Evolutionary conservation across 2,888 invertebrate genomes (phyloP).

Genomic region (Selenia dentaria): DNA sequence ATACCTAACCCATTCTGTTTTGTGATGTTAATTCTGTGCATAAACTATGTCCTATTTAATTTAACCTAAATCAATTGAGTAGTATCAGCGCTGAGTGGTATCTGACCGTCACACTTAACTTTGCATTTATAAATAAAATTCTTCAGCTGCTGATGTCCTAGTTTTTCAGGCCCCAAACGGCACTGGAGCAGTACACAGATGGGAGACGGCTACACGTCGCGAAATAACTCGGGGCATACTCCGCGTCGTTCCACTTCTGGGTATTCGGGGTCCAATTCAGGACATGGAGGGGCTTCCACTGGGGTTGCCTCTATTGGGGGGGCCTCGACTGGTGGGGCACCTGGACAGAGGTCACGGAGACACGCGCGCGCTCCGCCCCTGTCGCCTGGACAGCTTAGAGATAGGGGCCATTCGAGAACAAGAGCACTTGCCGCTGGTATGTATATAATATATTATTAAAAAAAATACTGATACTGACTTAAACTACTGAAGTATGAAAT

Average conservation of each 20-base stretch:
- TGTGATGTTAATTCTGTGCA: too few relatives aligned
- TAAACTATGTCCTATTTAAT: too few relatives aligned
- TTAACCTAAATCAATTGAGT: too few relatives aligned
- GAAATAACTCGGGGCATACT: constrained; percentile 3
- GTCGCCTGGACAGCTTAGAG: constrained; percentile 64
- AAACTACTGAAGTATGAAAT: too few relatives aligned
- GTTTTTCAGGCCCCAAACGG: constrained; percentile 47
- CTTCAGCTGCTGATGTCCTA: too few relatives aligned
- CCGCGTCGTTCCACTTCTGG: constrained; percentile 7
- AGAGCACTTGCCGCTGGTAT: constrained; percentile 3
- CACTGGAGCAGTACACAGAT: constrained; percentile 53
- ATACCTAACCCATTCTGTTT: too few relatives aligned
- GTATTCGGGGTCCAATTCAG: not conserved
- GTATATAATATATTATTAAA: not conserved
- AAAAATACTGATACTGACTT: too few relatives aligned
- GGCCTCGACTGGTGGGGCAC: constrained; percentile 10
- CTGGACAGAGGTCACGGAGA: constrained; percentile 13
- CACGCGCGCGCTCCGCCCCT: constrained; percentile 39
- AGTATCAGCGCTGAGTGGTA: too few relatives aligned
- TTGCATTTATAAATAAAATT: too few relatives aligned
- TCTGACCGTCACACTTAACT: too few relatives aligned
- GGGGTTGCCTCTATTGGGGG: constrained; percentile 7
- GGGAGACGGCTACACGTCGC: constrained; percentile 17
- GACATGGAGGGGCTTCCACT: not conserved
- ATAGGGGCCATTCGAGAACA: constrained; percentile 29